Conservation (phyloP, 2,888 invertebrate species). For the Apodemia zela region DNA sequence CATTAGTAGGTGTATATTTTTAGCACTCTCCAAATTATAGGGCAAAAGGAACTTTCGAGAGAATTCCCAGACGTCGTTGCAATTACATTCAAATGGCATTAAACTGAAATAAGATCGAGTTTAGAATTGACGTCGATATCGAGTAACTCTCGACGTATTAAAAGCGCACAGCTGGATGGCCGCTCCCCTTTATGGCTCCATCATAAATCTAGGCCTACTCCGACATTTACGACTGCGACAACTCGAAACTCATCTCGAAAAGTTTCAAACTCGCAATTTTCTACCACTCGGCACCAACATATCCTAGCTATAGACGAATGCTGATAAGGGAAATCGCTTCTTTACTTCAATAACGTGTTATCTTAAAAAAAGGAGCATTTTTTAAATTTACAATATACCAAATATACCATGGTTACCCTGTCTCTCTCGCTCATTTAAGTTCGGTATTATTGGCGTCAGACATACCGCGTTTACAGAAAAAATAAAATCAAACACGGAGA, state of each 20-base stretch:
- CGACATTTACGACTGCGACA: conserved; percentile 27
- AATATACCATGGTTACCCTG: no score
- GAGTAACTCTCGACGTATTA: not conserved
- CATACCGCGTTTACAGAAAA: no score
- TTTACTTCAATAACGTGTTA: no score
- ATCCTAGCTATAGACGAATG: not conserved
- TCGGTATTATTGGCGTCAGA: no score
- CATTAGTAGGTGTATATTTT: no score
- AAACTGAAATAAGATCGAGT: conserved; percentile 10
- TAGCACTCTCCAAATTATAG: not conserved
- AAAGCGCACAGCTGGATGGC: conserved; percentile 6
- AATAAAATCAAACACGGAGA: no score
- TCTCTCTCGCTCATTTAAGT: no score
- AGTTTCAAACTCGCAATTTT: conserved; percentile 30
- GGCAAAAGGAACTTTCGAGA: no score
- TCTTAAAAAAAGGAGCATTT: no score
- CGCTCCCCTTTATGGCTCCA: conserved; percentile 13
- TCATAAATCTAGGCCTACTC: conserved; percentile 29
- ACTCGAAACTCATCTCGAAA: conserved; percentile 29
- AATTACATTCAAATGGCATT: not conserved
- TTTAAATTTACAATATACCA: no score
- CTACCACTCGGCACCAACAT: conserved; percentile 27
- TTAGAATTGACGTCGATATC: conserved; percentile 2
- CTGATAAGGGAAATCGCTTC: no score
- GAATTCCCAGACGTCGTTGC: not conserved